Base-by-base conservation (phyloP, 2,113 vertebrate species). In the Axis porcinus region DNA sequence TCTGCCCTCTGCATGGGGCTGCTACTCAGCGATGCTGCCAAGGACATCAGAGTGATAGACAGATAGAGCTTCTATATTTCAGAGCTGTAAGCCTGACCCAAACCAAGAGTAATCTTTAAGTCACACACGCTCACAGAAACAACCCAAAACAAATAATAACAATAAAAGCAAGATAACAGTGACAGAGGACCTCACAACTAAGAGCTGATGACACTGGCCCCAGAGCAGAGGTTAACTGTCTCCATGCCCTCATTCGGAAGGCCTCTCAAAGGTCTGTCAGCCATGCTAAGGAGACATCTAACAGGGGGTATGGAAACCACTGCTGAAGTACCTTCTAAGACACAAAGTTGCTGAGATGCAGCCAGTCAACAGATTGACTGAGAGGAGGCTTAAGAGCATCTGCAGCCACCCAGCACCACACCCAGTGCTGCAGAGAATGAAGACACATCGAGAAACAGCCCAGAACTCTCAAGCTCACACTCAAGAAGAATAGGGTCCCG, bases 171-270 rank as follows among this genome's bases (percentile, higher is more conserved):
- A 84, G 57, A 58, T 16, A 91, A 33, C n/a, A 15, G 9, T 13
- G 62, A 83, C 25, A 36, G 36, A 74, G 60, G 52, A 47, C 64
- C 50, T 91, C 36, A 23, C 43, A 40, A 60, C 30, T 28, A 25
- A 55, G 36, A n/a, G 36, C 47, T 14, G 57, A 14, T 58, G 89
- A 58, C 67, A 45, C 23, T 28, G 1, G 15, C 62, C 47, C 85
- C 16, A 11, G 33, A 33, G 78, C 78, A 74, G 74, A 60, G 45
- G 43, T 33, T 33, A 50, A 89, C 21, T 1, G 8, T 21, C 55
- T 13, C 21, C 0, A 13, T 0, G 3, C 0, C 25, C 8, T 81
- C 27, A 8, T 33, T 50, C 6, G 2, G 9, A 93, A 89, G 78
- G 11, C 76, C 30, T 86, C 50, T 86, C 85, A 54, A 23, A 84